These are phyloP conservation scores for Entomyzon cyanotis DNA, from an alignment of 2,113 vertebrate species.

Conservation along the genomic window DNA sequence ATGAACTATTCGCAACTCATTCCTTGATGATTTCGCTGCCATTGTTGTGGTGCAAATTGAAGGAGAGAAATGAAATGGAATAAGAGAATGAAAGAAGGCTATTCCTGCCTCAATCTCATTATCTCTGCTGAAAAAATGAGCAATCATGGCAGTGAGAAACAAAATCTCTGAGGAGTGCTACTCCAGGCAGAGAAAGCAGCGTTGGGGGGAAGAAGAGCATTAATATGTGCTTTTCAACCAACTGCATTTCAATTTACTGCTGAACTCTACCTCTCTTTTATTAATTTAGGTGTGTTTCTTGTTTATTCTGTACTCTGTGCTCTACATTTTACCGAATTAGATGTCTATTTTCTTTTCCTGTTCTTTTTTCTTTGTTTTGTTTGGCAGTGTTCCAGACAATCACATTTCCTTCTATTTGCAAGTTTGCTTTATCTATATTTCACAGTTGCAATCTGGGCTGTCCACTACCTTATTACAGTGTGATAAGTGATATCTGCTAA, in stretches of 20 bases:
- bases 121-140: conserved; percentile 23
- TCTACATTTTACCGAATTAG: neutral
- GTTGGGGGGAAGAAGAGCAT: neutral
- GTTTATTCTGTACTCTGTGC: neutral
- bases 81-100: neutral
- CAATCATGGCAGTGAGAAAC: conserved; percentile 10
- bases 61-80: conserved; percentile 29
- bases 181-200: conserved; percentile 2
- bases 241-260: conserved; percentile 11
- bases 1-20: neutral
- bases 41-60: neutral
- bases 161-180: conserved; percentile 19
- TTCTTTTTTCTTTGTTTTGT: neutral
- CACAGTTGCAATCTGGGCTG: conserved; percentile 13
- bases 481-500: conserved; percentile 23
- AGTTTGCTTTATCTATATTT: conserved; percentile 4
- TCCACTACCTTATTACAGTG: neutral
- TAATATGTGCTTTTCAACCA: conserved; percentile 3
- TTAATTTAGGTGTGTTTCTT: conserved; percentile 24
- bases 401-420: conserved; percentile 15
- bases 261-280: neutral
- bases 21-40: neutral
- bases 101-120: neutral
- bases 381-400: neutral
- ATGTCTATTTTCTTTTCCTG: neutral